Conservation (phyloP, 2,888 invertebrate species). For the Tipula helvola region DNA sequence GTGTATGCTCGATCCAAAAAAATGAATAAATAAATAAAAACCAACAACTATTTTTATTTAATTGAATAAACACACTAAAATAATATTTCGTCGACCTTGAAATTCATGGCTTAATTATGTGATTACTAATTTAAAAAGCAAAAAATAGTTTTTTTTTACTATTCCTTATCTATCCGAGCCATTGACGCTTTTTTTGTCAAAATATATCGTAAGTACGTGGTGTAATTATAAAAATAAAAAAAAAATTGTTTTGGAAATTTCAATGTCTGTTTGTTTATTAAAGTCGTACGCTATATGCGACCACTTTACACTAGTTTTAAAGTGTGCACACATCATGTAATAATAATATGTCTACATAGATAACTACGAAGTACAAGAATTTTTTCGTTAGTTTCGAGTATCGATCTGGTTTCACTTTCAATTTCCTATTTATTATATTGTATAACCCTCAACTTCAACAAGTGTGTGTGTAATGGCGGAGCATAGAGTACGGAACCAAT, state of each 20-base stretch:
- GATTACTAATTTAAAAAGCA: background rate
- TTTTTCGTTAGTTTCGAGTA: background rate
- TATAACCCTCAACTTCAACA: slow-evolving; percentile 4
- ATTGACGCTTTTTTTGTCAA: background rate
- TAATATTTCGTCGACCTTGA: background rate
- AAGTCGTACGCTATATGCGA: background rate
- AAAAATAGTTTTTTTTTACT: slow-evolving; percentile 4
- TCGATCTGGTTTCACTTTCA: background rate
- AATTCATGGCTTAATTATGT: background rate
- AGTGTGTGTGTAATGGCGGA: background rate
- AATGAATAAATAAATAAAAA: too few species aligned
- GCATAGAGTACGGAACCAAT: background rate
- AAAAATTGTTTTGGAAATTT: background rate
- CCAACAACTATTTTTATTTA: background rate
- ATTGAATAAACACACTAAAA: background rate
- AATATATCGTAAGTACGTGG: background rate
- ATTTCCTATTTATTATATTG: background rate
- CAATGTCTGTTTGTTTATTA: background rate
- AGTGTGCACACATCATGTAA: background rate
- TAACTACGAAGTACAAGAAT: background rate
- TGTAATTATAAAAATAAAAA: background rate
- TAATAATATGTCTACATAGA: background rate
- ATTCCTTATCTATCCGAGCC: background rate
- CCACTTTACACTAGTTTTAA: background rate
- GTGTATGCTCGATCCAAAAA: background rate